A percentile compares a stretch with the other conserved stretches of the same genome.
phyloP scores from a whole-genome alignment of 2,888 invertebrate genomes.

The Operophtera brumata region DNA sequence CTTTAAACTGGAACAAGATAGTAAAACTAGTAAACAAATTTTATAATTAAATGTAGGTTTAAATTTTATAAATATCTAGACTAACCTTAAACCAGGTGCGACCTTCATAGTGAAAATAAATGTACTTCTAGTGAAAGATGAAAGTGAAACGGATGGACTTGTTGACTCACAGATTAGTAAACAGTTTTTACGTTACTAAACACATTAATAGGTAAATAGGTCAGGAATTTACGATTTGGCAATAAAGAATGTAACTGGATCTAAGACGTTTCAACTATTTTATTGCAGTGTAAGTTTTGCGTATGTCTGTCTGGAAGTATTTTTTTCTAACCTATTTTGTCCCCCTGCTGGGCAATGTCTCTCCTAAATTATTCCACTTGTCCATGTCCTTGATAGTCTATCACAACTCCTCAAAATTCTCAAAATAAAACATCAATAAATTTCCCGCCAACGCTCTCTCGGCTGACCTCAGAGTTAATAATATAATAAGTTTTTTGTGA shows the following conservation, averaged over 20 bases:
- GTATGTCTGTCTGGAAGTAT: neutral
- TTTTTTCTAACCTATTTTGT: no score
- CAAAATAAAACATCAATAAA: no score
- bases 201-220: conserved; percentile 43
- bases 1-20: conserved; percentile 11
- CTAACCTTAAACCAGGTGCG: neutral
- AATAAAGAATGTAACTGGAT: conserved; percentile 15
- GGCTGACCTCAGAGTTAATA: no score
- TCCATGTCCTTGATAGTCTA: no score
- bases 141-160: conserved; percentile 29
- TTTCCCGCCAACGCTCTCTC: no score
- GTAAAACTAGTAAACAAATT: conserved; percentile 5
- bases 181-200: conserved; percentile 10
- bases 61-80: conserved; percentile 11
- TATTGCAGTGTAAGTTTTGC: conserved; percentile 12
- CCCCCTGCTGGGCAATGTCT: no score
- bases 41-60: conserved; percentile 7
- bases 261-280: conserved; percentile 18
- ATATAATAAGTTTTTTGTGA: no score
- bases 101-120: conserved; percentile 18
- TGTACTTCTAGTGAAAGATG: conserved; percentile 25
- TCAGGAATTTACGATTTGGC: conserved; percentile 23
- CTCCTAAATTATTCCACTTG: no score
- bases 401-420: no score
- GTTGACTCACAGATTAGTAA: conserved; percentile 15